Base-by-base conservation (phyloP, 2,113 vertebrate species). In the Limnothrissa miodon region DNA sequence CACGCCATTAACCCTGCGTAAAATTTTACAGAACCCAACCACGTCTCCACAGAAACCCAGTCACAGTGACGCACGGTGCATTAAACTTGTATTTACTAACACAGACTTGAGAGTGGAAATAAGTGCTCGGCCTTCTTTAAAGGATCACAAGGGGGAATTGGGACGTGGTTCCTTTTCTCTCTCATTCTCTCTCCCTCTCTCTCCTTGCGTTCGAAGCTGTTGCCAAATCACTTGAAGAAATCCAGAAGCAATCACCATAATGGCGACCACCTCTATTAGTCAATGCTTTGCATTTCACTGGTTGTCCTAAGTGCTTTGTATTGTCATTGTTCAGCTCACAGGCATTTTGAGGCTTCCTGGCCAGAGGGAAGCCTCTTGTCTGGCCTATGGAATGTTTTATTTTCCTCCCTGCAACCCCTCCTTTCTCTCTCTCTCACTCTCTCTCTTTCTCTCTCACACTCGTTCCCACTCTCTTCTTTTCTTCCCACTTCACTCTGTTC, bases 21-120 rank as follows among this genome's bases (percentile, higher is more conserved):
- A 94, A 93, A 86, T 93, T 93, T 95, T 92, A 93, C 90, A 90
- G 91, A 78, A 84, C 90, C 90, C 92, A 87, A 91, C 90, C 91
- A 88, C 90, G 87, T 92, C 89, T 90, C 87, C 86, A 86, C 83
- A 90, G 91, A 90, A 89, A 89, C 86, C 51, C 88, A 90, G 87
- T 90, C 87, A 92, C 88, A 92, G 89, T 92, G 92, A 93, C 88
- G 88, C 90, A 93, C 87, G 48, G 82, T 86, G 85, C 82, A 78
- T 62, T 81, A 79, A 80, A 86, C 56, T 33, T 80, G 80, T 82
- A 83, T 83, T 83, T 85, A 80, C 59, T 79, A 79, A 83, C 82
- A 53, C 66, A 59, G 83, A 74, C 74, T 66, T 7, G 4, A n/a
- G 42, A 51, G 56, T 39, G 10, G 66, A 82, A 78, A 45, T 51